Evolutionary conservation across 2,888 invertebrate genomes (phyloP), one percentile per base, ranked within the genome.

Genomic region (Eilema caniola): DNA sequence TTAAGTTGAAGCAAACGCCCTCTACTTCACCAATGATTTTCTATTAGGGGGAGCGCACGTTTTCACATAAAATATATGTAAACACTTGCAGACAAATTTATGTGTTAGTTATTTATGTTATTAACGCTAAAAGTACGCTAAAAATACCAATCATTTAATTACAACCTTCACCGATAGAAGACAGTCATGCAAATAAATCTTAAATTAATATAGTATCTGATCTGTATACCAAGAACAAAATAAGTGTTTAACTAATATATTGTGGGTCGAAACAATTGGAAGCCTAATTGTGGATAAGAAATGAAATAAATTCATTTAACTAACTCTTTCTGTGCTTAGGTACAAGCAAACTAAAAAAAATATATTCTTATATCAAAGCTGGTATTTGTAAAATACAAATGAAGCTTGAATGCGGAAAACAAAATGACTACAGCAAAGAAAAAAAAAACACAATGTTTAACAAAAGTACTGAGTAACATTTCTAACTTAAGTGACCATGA

Each of bases 1-100:
- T 89, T 89, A 89, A 89, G 88, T 84, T 85, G 88, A 90, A 87
- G 87, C 87, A 81, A 87, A 88, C 86, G 85, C 89, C 87, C 89
- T 87, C 72, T 84, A 87, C 80, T 84, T 86, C 81, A 83, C 75
- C 83, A 86, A 89, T 86, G 84, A 81, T 82, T 88, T 87, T 86
- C 86, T 82, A 87, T 89, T 87, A 85, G 81, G 83, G 65, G 85
- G 84, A 77, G 75, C 81, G 80, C 74, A 77, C 71, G 81, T 79
- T 78, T 80, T 76, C 73, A 81, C 83, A 86, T 83, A 82, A 78
- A 20, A 77, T 75, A 79, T 76, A 74, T 28, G 5, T 5, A 28
- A 28, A 68, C 16, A 24, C 2, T 37, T 70, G 23, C 4, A 10
- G 8, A n/a, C 53, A 53, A 53, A 53, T n/a, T n/a, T 20, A 41